Base-by-base conservation (phyloP, 2,888 invertebrate genomes). In the Monochamus alternatus region DNA sequence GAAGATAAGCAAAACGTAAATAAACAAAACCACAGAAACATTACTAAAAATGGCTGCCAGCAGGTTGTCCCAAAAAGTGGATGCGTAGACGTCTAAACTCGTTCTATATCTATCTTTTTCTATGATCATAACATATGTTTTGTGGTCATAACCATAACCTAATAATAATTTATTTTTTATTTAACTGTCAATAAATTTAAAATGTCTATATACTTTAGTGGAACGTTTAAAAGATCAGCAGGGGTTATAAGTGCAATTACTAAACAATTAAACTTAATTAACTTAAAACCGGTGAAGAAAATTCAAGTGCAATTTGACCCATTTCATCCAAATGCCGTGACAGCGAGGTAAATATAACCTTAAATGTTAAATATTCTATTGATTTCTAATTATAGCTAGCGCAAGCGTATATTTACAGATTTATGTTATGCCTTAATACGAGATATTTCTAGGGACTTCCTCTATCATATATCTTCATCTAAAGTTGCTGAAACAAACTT, bases 301-400 rank as follows among this genome's bases (percentile, higher is more conserved):
- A 92, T 97, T 76, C 92, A 92, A 69, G 92, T 96, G 69, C 93
- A 93, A 89, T 96, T 97, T 86, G 97, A 97, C 90, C 97, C 97
- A 4, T 97, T 97, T 88, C 91, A 93, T 83, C 91, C 93, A 83
- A 93, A 94, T 89, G 93, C 93, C 74, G 90, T 89, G 77, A 91
- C 90, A 65, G 90, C 91, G 77, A 90, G 91, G 91, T 91, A 87
- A 72, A 80, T 75, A 79, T 81, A 85, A 86, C 84, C 83, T 82
- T 64, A 78, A 71, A 47, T 71, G 72, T 22, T 22, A 22, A 22
- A 22, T 22, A 22, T 22, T 63, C 68, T 84, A 83, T 86, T 81
- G 85, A 86, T 85, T 81, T 80, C 80, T 81, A 87, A 85, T 85
- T 86, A 82, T 87, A 86, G 83, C 65, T 52, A 75, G 81, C 84